Evolutionary conservation across 23 tunicate genomes (phyloP).

Genomic region (Styela clava): DNA sequence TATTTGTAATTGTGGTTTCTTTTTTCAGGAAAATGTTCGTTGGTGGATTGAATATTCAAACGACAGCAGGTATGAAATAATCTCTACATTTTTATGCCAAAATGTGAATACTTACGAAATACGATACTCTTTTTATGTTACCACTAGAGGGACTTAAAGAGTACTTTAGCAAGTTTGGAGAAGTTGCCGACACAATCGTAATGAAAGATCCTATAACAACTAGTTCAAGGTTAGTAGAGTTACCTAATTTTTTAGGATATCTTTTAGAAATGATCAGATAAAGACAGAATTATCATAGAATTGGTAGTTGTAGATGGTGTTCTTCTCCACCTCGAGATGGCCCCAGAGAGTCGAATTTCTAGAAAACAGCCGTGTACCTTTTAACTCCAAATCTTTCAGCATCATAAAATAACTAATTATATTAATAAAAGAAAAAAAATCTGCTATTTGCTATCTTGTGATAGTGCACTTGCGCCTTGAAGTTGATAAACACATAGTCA

Average conservation of each 20-base stretch:
- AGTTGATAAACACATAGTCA: no score
- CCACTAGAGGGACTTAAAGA: slow-evolving; percentile 84
- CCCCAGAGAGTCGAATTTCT: neutral
- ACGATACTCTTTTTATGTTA: neutral
- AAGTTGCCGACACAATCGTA: slow-evolving; percentile 82
- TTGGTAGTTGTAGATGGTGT: neutral
- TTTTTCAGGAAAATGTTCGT: slow-evolving; percentile 86
- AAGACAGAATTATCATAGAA: no score
- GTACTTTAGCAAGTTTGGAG: slow-evolving; percentile 86
- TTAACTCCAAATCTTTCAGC: no score
- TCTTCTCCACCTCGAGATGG: neutral
- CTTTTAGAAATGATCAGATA: no score
- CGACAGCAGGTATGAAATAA: slow-evolving; percentile 72
- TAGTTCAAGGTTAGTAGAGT: slow-evolving; percentile 57
- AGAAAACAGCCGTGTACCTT: no score
- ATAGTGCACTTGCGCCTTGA: no score
- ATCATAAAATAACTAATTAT: no score
- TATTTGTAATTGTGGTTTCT: no score
- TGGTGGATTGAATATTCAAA: slow-evolving; percentile 90
- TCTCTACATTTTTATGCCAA: neutral
- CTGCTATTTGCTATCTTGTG: no score
- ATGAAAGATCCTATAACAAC: slow-evolving; percentile 91
- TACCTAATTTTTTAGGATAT: neutral
- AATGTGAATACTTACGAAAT: no score
- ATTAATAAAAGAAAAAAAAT: no score